These are phyloP conservation scores for Sepioteuthis lessoniana DNA, from an alignment of 2,888 invertebrate genomes.

Conservation along the genomic window DNA sequence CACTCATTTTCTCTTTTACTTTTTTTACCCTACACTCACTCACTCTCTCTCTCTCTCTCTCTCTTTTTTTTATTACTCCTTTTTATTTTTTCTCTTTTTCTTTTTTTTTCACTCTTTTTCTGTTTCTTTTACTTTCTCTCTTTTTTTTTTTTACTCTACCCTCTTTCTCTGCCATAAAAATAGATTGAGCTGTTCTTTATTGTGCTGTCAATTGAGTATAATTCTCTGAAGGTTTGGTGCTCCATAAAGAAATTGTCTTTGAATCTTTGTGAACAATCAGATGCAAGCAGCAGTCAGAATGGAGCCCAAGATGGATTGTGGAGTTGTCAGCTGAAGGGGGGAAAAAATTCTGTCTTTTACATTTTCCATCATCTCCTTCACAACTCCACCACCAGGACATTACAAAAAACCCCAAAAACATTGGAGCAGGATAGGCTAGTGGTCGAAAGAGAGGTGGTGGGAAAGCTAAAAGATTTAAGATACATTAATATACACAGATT, in stretches of 20 bases:
- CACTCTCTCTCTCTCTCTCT: too few species aligned
- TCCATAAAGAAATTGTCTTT: neutral
- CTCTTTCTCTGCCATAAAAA: neutral
- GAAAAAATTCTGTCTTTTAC: neutral
- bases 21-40: too few species aligned
- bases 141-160: neutral
- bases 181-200: neutral
- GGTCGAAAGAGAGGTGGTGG: neutral
- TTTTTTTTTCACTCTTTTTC: too few species aligned
- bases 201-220: neutral
- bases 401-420: too few species aligned
- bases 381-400: neutral
- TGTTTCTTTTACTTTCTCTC: too few species aligned
- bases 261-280: neutral
- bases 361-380: neutral
- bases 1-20: too few species aligned
- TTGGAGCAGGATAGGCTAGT: neutral
- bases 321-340: neutral
- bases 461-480: neutral
- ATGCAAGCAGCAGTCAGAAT: neutral
- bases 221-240: neutral
- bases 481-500: neutral
- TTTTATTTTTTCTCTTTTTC: too few species aligned
- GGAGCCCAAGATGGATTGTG: neutral
- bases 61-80: too few species aligned